phyloP scores from a whole-genome alignment of 92 coral and sea anemone species.

The Muricea muricata region DNA sequence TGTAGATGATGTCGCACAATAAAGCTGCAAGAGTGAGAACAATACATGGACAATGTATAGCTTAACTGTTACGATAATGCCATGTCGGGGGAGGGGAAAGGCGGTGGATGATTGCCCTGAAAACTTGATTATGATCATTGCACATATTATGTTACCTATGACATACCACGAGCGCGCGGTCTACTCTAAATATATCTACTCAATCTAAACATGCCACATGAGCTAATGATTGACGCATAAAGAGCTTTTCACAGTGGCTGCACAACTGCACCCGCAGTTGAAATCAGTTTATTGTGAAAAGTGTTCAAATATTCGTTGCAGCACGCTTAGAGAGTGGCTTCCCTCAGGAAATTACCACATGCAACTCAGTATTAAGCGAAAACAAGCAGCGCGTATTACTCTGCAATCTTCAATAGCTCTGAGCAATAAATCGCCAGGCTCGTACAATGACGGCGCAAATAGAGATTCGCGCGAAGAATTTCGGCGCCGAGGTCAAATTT shows the following conservation, averaged over 20 bases:
- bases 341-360: not conserved
- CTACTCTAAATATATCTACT: conserved; percentile 41
- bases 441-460: conserved; percentile 18
- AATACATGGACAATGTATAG: conserved; percentile 18
- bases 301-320: not conserved
- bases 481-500: conserved; percentile 56
- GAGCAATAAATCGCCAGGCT: conserved; percentile 27
- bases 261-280: conserved; percentile 25
- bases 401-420: not conserved
- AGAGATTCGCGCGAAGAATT: conserved; percentile 36
- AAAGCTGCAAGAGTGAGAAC: conserved; percentile 19
- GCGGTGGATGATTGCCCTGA: conserved; percentile 29
- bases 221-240: conserved; percentile 50
- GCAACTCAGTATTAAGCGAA: not conserved
- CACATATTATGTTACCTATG: conserved; percentile 36
- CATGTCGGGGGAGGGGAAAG: conserved; percentile 38
- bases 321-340: not conserved
- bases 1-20: conserved; percentile 19
- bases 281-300: conserved; percentile 31
- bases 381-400: not conserved
- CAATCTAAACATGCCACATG: conserved; percentile 50
- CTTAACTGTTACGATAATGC: conserved; percentile 26
- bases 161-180: conserved; percentile 33
- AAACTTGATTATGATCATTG: conserved; percentile 35
- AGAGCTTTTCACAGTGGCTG: conserved; percentile 33